Conservation (phyloP, 35 echinoderm and acorn worm genomes). For the Lytechinus pictus region DNA sequence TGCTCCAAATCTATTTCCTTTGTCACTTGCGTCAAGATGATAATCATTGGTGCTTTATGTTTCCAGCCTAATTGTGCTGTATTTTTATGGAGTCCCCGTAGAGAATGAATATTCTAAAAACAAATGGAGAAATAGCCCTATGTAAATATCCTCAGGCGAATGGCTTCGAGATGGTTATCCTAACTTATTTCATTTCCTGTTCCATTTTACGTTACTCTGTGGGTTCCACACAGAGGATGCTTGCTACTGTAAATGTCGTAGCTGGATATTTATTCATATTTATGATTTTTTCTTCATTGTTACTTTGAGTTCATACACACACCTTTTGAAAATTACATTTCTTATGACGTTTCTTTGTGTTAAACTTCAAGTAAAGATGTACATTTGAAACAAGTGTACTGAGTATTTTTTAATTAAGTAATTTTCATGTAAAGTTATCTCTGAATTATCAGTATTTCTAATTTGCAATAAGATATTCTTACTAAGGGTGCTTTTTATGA, state of each 20-base stretch:
- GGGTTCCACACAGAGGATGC: not conserved
- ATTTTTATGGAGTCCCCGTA: not conserved
- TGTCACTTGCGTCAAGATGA: constrained; percentile 2
- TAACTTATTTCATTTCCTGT: constrained; percentile 5
- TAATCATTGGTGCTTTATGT: not conserved
- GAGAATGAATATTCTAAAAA: not conserved
- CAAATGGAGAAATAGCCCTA: not conserved
- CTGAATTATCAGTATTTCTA: too few relatives aligned
- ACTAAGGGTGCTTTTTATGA: too few relatives aligned
- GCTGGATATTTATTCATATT: not conserved
- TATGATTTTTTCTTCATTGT: too few relatives aligned
- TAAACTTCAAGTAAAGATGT: too few relatives aligned
- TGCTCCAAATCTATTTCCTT: constrained; percentile 4
- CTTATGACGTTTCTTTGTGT: too few relatives aligned
- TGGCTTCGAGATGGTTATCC: not conserved
- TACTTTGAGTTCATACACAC: too few relatives aligned
- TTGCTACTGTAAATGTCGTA: not conserved
- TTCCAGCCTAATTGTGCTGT: constrained; percentile 10
- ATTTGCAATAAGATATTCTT: too few relatives aligned
- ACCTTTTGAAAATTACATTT: too few relatives aligned
- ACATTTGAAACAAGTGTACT: too few relatives aligned
- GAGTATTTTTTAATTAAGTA: too few relatives aligned
- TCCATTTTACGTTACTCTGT: constrained; percentile 8
- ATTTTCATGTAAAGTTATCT: too few relatives aligned
- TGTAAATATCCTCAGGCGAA: not conserved